Percentiles rank a stretch among this genome's conserved stretches.
Evolutionary conservation across 1,140 invertebrate species (phyloP).

Genomic region (Drosophila subpulchrella): DNA sequence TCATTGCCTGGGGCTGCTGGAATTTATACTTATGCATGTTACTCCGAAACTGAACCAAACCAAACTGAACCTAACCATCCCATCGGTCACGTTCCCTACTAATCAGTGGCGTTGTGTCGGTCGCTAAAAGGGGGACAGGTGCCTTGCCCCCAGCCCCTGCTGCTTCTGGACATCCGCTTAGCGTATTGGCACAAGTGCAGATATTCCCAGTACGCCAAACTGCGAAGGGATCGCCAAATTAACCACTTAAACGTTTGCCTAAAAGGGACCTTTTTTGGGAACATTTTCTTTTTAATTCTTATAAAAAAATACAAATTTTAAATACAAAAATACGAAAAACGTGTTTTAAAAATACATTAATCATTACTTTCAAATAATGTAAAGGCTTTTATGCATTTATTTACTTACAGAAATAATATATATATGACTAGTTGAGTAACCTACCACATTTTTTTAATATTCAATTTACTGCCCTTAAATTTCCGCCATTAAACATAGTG

Average conservation of each 20-base stretch:
- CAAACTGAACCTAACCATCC: not conserved
- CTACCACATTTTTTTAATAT: too few relatives aligned
- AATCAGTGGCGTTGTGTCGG: slow-evolving; percentile 30
- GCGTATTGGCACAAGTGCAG: not conserved
- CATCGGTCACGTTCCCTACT: slow-evolving; percentile 35
- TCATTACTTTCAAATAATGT: too few relatives aligned
- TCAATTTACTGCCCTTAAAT: too few relatives aligned
- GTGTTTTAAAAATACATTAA: too few relatives aligned
- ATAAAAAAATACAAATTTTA: too few relatives aligned
- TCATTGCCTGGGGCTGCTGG: slow-evolving; percentile 54
- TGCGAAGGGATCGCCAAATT: not conserved
- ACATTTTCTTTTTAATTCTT: too few relatives aligned
- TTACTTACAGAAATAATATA: too few relatives aligned
- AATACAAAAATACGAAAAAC: too few relatives aligned
- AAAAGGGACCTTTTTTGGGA: not conserved
- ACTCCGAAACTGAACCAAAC: not conserved
- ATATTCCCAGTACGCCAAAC: not conserved
- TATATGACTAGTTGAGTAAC: too few relatives aligned
- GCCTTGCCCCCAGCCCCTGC: too few relatives aligned
- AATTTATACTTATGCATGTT: slow-evolving; percentile 63
- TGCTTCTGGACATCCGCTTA: not conserved
- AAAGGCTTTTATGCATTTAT: too few relatives aligned
- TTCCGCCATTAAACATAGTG: too few relatives aligned
- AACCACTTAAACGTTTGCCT: not conserved
- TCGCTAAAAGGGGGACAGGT: not conserved